Percentiles rank a stretch among this genome's conserved stretches.
phyloP scores from a whole-genome alignment of 1,140 invertebrate species.

The Babylonia areolata region DNA sequence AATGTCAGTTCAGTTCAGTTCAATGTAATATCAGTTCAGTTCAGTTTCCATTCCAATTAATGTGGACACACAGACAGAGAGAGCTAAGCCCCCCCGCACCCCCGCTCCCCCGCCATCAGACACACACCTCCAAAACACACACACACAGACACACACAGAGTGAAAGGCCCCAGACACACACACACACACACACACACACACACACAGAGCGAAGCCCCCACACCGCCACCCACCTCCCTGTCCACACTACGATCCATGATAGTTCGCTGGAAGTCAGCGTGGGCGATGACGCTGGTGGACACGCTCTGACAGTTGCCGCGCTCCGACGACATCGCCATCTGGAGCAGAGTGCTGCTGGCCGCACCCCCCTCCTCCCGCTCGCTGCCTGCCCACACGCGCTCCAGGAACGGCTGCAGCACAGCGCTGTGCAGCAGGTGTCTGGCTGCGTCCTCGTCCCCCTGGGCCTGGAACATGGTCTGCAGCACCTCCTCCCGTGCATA shows the following conservation, averaged over 20 bases:
- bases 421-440: slow-evolving; percentile 45
- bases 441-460: slow-evolving; percentile 51
- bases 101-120: too few relatives aligned
- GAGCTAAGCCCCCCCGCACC: too few relatives aligned
- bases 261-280: slow-evolving; percentile 58
- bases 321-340: slow-evolving; percentile 30
- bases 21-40: too few relatives aligned
- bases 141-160: too few relatives aligned
- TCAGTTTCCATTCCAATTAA: too few relatives aligned
- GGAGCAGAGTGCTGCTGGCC: slow-evolving; percentile 21
- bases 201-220: background rate
- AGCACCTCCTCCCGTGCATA: slow-evolving; percentile 62
- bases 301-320: slow-evolving; percentile 59
- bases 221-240: slow-evolving; percentile 62
- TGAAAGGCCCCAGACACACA: too few relatives aligned
- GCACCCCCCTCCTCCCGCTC: slow-evolving; percentile 20
- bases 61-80: too few relatives aligned
- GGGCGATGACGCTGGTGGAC: slow-evolving; percentile 62
- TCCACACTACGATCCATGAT: slow-evolving; percentile 58
- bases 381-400: slow-evolving; percentile 52
- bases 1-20: too few relatives aligned
- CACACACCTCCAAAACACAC: too few relatives aligned
- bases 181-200: too few relatives aligned
- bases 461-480: slow-evolving; percentile 48
- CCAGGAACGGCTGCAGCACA: slow-evolving; percentile 50